A percentile compares a stretch with the other conserved stretches of the same genome.
Evolutionary conservation across 2,888 invertebrate genomes (phyloP).

Genomic region (Himalopsyche tibetana): DNA sequence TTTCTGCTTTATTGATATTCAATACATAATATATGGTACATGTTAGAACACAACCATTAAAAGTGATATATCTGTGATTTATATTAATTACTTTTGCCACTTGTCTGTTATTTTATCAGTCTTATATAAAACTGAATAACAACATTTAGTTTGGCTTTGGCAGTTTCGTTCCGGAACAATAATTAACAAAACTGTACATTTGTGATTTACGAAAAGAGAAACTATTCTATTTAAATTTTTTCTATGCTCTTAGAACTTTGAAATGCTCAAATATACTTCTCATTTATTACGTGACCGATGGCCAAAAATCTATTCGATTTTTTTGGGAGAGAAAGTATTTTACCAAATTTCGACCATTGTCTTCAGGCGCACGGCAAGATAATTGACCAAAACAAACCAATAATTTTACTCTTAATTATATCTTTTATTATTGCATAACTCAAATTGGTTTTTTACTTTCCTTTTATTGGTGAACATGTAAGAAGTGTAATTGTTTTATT

Average conservation of each 20-base stretch:
- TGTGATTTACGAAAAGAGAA: conserved; percentile 10
- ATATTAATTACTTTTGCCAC: too few relatives aligned
- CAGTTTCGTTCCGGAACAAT: background rate
- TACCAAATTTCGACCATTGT: background rate
- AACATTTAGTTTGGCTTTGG: too few relatives aligned
- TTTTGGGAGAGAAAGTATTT: conserved; percentile 1
- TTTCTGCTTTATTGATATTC: too few relatives aligned
- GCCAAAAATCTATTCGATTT: background rate
- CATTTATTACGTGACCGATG: conserved; percentile 3
- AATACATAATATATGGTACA: too few relatives aligned
- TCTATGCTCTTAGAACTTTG: background rate
- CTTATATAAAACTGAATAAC: too few relatives aligned
- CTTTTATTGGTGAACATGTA: background rate
- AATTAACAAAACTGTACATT: background rate
- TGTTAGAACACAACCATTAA: too few relatives aligned
- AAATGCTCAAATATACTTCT: background rate
- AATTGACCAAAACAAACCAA: background rate
- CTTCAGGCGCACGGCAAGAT: background rate
- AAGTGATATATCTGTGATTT: too few relatives aligned
- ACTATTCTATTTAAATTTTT: background rate
- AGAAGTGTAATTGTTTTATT: background rate
- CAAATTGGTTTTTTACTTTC: conserved; percentile 4
- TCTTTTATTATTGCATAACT: background rate
- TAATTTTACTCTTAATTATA: background rate
- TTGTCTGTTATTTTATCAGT: too few relatives aligned